Base-by-base conservation (phyloP, 35 echinoderm and acorn worm species). In the Eucidaris tribuloides region DNA sequence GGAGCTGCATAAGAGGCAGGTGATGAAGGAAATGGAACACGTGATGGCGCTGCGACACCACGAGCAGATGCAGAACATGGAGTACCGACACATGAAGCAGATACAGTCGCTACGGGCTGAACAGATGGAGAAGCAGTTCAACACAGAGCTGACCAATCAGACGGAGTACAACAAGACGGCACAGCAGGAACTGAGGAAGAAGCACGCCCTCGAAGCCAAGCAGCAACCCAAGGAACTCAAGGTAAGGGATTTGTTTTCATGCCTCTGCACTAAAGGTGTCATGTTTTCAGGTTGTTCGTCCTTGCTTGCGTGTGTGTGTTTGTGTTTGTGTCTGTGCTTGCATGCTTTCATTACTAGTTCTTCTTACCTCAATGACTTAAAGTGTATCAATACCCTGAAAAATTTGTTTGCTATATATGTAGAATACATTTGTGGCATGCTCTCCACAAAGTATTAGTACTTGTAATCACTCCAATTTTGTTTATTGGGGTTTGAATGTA, bases 61-160 rank as follows among this genome's bases (percentile, higher is more conserved):
- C 27, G 96, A 99, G 55, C 83, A 93, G 79, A 93, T 78, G 18
- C 82, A 92, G 48, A 82, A 65, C 24, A 65, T 99, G 57, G 96
- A 99, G 45, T 88, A 90, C 56, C 65, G 60, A 7, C 96, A 99
- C 46, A 58, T 93, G 22, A 83, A 90, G 31, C 87, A 86, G 56
- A 93, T 99, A 62, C 96, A 99, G 83, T 79, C 63, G 22, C 45
- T 99, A 31, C 60, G 96, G 20, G 83, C 82, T 34, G 87, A 93
- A 9, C 96, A 99, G 80, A 99, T 99, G 96, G 87, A 93, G 83
- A 93, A 80, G 35, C 96, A 99, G 74, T 92, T 93, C 55, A 83
- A 41, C 43, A 99, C 96, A 29, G 96, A 99, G 82, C 59, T 99
- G 20, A 70, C 82, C 34, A 99, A 99, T 77, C 96, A 99, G 61